These are phyloP conservation scores for Myripristis jacobus DNA, from an alignment of 2,797 vertebrate genomes.

Conservation along the genomic window DNA sequence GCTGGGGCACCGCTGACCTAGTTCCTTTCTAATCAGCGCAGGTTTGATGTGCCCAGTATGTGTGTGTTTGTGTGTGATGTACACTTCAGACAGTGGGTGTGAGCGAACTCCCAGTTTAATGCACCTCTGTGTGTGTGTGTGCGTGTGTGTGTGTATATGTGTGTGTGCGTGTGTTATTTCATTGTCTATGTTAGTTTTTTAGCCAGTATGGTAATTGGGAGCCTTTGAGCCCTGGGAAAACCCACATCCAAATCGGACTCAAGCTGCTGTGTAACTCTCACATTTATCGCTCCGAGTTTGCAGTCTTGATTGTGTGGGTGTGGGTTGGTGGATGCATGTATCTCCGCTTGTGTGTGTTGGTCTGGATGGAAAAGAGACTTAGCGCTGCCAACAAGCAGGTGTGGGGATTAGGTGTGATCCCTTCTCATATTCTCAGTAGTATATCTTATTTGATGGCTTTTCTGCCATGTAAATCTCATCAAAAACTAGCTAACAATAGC, in stretches of 20 bases:
- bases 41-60: conserved; percentile 54
- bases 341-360: conserved; percentile 44
- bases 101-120: not conserved
- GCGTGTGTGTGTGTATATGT: conserved; percentile 19
- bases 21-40: conserved; percentile 75
- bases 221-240: conserved; percentile 66
- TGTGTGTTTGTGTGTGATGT: not conserved
- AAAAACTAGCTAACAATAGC: conserved; percentile 84
- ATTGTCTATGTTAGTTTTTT: conserved; percentile 54
- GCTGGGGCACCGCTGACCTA: conserved; percentile 74
- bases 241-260: conserved; percentile 63
- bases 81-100: conserved; percentile 27
- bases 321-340: conserved; percentile 47
- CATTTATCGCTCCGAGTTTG: conserved; percentile 55
- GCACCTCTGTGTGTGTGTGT: conserved; percentile 18
- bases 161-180: conserved; percentile 3
- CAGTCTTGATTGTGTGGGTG: conserved; percentile 54
- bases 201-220: conserved; percentile 67
- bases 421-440: conserved; percentile 75
- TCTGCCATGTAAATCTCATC: conserved; percentile 83
- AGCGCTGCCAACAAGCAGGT: conserved; percentile 75
- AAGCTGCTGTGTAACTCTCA: conserved; percentile 68
- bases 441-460: conserved; percentile 82
- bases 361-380: conserved; percentile 63
- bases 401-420: conserved; percentile 78